Evolutionary conservation across 2,113 vertebrate species (phyloP).

Genomic region (Henicopernis longicauda): DNA sequence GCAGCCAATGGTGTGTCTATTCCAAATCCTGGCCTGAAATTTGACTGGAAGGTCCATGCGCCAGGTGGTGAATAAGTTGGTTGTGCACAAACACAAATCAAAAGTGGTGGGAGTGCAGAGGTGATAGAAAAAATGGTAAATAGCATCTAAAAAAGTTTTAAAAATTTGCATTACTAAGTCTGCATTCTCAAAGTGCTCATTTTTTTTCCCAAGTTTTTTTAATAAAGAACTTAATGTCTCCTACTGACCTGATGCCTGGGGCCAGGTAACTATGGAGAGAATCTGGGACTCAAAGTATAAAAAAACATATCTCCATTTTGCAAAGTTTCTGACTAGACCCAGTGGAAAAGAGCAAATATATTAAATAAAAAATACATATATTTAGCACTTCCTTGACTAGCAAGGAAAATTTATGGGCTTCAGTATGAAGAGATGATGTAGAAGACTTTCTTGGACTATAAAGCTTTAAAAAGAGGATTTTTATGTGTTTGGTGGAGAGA

Average conservation of each 20-base stretch:
- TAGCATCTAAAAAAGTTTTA: not conserved
- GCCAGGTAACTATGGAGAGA: not conserved
- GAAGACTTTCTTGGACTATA: not conserved
- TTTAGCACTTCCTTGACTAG: not conserved
- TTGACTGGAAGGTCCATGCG: not conserved
- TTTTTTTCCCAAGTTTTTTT: not conserved
- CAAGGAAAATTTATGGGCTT: not conserved
- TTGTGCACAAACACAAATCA: not conserved
- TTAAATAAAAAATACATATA: not conserved
- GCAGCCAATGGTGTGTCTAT: not conserved
- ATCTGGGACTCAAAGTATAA: not conserved
- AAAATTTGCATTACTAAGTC: not conserved
- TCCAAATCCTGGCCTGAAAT: not conserved
- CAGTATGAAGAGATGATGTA: not conserved
- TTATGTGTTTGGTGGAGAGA: not conserved
- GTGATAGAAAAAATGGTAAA: not conserved
- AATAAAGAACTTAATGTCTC: not conserved
- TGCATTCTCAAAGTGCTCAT: not conserved
- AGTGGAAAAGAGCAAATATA: not conserved
- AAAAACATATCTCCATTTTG: not conserved
- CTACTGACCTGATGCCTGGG: not conserved
- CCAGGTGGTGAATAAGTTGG: not conserved
- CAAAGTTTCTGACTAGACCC: not conserved
- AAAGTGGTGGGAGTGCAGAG: not conserved
- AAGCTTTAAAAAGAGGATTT: not conserved